Conservation (phyloP, 2,113 vertebrate genomes). For the Lanius collurio region DNA sequence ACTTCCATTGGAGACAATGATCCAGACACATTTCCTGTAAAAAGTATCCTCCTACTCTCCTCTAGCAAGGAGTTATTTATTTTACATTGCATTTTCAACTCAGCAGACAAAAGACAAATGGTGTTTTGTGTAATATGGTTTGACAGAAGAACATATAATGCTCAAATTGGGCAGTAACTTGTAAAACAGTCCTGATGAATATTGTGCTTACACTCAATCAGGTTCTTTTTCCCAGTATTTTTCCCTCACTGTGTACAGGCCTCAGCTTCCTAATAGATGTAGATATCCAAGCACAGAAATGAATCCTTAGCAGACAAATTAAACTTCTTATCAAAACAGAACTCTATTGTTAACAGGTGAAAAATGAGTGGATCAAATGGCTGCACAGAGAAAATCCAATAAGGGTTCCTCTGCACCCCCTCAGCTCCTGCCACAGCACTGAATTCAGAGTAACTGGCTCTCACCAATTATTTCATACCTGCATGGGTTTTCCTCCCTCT, state of each 20-base stretch:
- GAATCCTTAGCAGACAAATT: constrained; percentile 55
- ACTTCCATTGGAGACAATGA: not conserved
- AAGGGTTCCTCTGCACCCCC: not conserved
- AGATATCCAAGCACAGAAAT: not conserved
- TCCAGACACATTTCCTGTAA: not conserved
- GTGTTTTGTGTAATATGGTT: not conserved
- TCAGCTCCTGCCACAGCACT: not conserved
- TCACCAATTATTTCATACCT: constrained; percentile 7
- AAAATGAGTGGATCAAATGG: not conserved
- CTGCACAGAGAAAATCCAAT: constrained; percentile 14
- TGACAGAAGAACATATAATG: not conserved
- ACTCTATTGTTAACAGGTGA: constrained; percentile 8
- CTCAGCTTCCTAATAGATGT: not conserved
- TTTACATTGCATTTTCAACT: not conserved
- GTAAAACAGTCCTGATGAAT: not conserved
- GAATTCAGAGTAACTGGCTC: not conserved
- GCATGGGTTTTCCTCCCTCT: not conserved
- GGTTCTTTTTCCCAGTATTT: not conserved
- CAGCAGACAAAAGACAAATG: not conserved
- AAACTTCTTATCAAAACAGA: constrained; percentile 29
- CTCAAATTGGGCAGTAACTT: not conserved
- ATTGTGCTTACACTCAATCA: not conserved
- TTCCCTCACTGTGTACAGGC: not conserved
- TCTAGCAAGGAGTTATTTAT: not conserved
- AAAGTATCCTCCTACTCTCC: not conserved